Base-by-base conservation (phyloP, 2,888 invertebrate species). In the Erebia epiphron region DNA sequence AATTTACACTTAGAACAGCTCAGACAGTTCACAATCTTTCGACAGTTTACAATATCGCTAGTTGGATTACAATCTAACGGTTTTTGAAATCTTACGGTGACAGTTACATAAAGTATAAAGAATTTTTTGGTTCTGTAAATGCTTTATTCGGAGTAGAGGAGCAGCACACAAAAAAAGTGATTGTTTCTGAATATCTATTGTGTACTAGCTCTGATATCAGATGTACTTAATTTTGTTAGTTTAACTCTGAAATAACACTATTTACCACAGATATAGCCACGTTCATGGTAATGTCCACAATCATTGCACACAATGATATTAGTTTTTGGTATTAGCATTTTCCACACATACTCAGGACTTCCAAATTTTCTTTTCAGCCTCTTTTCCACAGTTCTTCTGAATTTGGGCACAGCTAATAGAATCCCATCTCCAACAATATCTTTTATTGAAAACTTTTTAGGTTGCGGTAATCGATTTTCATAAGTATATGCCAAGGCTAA, bases 281-380 rank as follows among this genome's bases (percentile, higher is more conserved):
- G 93, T 90, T 98, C 97, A 86, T 98, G 95, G 88, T 97, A 95
- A 85, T 97, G 95, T 0, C 99, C 99, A 90, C 99, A 99, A 61
- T 95, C 95, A 74, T 95, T 92, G 82, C 99, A 99, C 0, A 95
- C 94, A 75, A 96, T 90, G 46, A 99, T 91, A 86, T 97, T 95
- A 4, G 91, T 96, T 84, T 96, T 97, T 0, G 97, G 96, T 35
- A 93, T 91, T 14, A 96, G 82, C 74, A 96, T 94, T 87, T 98
- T 97, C 94, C 95, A 95, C 13, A 94, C 86, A 83, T 95, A 95
- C 0, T 96, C 91, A 0, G 95, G 95, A 56, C 83, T 75, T 0
- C 98, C 98, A 86, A 94, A 98, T 87, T 95, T 97, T 62, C 98
- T 94, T 60, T 94, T 96, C 77, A 94, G 86, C 72, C 97, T 94